phyloP scores from a whole-genome alignment of 2,888 invertebrate species.

The Leptinotarsa peninsularis region DNA sequence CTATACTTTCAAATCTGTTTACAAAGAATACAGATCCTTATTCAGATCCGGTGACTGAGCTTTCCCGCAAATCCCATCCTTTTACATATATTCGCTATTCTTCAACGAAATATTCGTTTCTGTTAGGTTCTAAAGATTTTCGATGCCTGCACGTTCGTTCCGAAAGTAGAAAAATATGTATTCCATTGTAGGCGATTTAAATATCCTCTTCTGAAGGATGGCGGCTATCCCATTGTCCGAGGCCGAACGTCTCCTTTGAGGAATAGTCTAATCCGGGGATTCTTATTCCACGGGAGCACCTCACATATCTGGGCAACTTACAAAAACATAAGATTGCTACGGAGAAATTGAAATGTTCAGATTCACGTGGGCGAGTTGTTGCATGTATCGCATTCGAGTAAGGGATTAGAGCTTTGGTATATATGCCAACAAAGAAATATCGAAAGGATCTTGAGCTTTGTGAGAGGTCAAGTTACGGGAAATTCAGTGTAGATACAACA shows the following conservation, averaged over 20 bases:
- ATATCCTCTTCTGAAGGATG: conserved; percentile 54
- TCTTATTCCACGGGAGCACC: conserved; percentile 13
- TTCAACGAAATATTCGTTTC: conserved; percentile 1
- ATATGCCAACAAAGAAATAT: neutral
- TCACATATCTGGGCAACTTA: conserved; percentile 24
- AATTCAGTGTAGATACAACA: too few species aligned
- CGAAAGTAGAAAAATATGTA: conserved; percentile 62
- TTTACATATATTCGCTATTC: conserved; percentile 17
- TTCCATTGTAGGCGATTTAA: conserved; percentile 61
- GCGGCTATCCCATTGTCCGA: conserved; percentile 35
- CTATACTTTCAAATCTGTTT: conserved; percentile 27
- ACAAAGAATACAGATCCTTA: conserved; percentile 25
- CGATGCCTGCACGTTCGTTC: conserved; percentile 42
- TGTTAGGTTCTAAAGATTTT: conserved; percentile 42
- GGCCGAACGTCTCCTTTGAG: conserved; percentile 23
- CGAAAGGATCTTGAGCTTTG: neutral
- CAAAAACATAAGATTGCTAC: conserved; percentile 31
- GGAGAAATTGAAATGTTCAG: conserved; percentile 33
- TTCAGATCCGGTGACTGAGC: conserved; percentile 23
- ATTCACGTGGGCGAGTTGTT: conserved; percentile 29
- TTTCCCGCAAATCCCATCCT: conserved; percentile 21
- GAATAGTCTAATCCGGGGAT: conserved; percentile 32
- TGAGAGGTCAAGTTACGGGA: neutral
- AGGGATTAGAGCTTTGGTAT: conserved; percentile 1
- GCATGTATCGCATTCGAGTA: neutral